Evolutionary conservation across 2,797 vertebrate genomes (phyloP), one percentile per base, ranked within the genome.

Genomic region (Cyclopterus lumpus): DNA sequence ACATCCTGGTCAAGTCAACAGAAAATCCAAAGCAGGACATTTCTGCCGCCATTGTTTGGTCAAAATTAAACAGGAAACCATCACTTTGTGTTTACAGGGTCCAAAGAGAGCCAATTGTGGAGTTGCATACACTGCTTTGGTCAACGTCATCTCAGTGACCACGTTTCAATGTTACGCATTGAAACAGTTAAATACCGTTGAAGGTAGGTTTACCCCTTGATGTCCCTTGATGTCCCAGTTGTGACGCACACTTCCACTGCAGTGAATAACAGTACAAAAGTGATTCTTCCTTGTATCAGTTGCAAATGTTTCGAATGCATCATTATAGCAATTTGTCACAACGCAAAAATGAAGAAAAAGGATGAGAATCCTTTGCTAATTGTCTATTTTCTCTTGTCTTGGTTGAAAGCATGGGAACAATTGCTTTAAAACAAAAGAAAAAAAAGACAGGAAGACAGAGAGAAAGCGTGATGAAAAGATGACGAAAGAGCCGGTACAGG

Each of bases 401-500:
- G 34, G 60, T 80, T 57, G 75, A 51, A 44, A 83, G 9, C 20
- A 54, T 46, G 61, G 8, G 32, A 79, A 67, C 15, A 6, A 73
- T 65, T 67, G 5, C 3, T 67, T 55, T 12, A 20, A 79, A n/a
- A 38, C 32, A 40, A 24, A 16, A 26, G 18, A 5, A 20, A 15
- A 11, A 12, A 15, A 15, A 28, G 26, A 28, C 10, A 54, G 26
- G 59, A 58, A 66, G 30, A 67, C 11, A 20, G n/a, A 60, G 20
- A 26, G 46, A 49, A 67, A 30, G 22, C 8, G 67, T 73, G 71
- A 84, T 84, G 70, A 85, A n/a, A 77, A 87, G 77, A 55, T 12
- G 2, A 38, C 22, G 6, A 68, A 61, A 20, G 22, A 61, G 67
- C 54, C 26, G 1, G 70, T 42, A 38, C 36, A 40, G 44, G 81